Evolutionary conservation across 2,113 vertebrate species (phyloP), one percentile per base, ranked within the genome.

Genomic region (Hyperopisus bebe): DNA sequence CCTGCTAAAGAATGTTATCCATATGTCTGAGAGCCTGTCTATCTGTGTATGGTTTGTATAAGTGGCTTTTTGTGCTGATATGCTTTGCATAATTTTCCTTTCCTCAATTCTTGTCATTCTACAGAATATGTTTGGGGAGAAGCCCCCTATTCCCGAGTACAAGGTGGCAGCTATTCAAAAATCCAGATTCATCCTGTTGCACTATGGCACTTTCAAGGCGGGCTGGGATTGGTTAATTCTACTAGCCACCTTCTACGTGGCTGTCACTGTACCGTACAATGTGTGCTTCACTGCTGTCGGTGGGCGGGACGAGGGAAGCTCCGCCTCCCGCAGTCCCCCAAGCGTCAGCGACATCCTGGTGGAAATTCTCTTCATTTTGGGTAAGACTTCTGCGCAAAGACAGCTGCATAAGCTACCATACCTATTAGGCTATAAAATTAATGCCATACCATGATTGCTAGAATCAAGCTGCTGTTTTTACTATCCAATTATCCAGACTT

Each of bases 181-280:
- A 85, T 97, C 96, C 1, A 94, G 96, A 88, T 97, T 97, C 92
- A 97, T 97, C 93, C 94, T 97, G 47, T 95, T 97, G 31, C 96
- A 97, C 94, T 97, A 97, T 1, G 96, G 96, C 0, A 96, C 95
- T 91, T 97, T 97, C 93, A 97, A 97, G 91, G 96, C 96, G 2
- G 96, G 96, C 92, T 97, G 96, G 96, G 96, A 97, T 92, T 97
- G 96, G 96, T 48, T 97, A 90, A 97, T 97, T 86, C 94, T 97
- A 89, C 92, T 97, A 92, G 96, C 96, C 5, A 97, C 96, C 85
- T 97, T 97, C 93, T 97, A 96, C n/a, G 96, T 97, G 92, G 96
- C 96, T 1, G 96, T 97, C 90, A 97, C 96, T 2, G 96, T 97
- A 84, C 96, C 96, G 66, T 97, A 96, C 44, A 97, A 97, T 15